A percentile compares a stretch with the other conserved stretches of the same genome.
These are phyloP conservation scores for Notocelia uddmanniana DNA, from an alignment of 2,888 invertebrate genomes.

Conservation along the genomic window DNA sequence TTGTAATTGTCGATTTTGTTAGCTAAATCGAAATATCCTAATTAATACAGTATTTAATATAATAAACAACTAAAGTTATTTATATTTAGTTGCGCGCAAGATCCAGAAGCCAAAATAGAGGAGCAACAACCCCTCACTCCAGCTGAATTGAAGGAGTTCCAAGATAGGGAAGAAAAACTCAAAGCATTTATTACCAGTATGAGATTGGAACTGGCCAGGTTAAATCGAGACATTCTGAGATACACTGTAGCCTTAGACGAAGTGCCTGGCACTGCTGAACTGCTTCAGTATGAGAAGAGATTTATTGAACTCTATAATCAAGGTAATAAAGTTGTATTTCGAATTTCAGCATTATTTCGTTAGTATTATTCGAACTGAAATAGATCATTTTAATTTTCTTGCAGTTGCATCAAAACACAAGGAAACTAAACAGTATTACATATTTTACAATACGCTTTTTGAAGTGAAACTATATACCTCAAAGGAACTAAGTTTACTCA, in stretches of 20 bases:
- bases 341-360: not conserved
- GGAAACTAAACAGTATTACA: constrained; percentile 99
- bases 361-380: no score
- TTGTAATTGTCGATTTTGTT: no score
- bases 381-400: constrained; percentile 57
- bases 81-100: constrained; percentile 62
- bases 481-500: constrained; percentile 95
- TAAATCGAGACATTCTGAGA: constrained; percentile 91
- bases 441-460: constrained; percentile 97
- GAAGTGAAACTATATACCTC: constrained; percentile 97
- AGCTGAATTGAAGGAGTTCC: constrained; percentile 72
- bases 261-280: constrained; percentile 96
- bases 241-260: constrained; percentile 96
- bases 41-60: not conserved
- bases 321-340: constrained; percentile 78
- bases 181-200: constrained; percentile 69
- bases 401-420: constrained; percentile 97
- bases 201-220: constrained; percentile 90
- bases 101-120: constrained; percentile 62
- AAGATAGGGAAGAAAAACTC: constrained; percentile 72
- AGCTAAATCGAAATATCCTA: no score
- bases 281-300: constrained; percentile 97
- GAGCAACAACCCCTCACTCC: constrained; percentile 72
- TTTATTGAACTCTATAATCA: constrained; percentile 98
- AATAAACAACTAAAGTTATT: not conserved